A percentile compares a stretch with the other conserved stretches of the same genome.
Evolutionary conservation across 2,888 invertebrate species (phyloP).

Genomic region (Drosophila ochracea): DNA sequence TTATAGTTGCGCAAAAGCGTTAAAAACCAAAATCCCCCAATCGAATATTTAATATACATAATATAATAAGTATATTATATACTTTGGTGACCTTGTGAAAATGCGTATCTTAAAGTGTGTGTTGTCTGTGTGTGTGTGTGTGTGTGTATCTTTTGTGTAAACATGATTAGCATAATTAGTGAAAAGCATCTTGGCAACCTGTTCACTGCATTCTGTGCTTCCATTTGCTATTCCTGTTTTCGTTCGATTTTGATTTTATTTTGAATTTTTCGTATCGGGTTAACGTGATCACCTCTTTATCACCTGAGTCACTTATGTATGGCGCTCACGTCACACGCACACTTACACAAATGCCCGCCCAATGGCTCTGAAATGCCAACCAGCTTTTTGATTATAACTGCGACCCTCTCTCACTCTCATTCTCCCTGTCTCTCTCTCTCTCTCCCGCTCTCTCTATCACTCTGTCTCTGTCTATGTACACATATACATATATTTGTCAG

Average conservation of each 20-base stretch:
- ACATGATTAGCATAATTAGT: slow-evolving; percentile 58
- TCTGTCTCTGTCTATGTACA: neutral
- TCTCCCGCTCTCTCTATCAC: neutral
- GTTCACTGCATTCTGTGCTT: slow-evolving; percentile 33
- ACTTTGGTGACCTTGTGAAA: slow-evolving; percentile 52
- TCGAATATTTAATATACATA: slow-evolving; percentile 30
- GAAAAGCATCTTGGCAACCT: slow-evolving; percentile 38
- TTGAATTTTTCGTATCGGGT: slow-evolving; percentile 36
- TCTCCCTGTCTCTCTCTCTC: slow-evolving; percentile 18
- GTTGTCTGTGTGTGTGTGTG: slow-evolving; percentile 14
- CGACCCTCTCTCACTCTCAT: slow-evolving; percentile 21
- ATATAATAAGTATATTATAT: slow-evolving; percentile 17
- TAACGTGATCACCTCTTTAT: slow-evolving; percentile 72
- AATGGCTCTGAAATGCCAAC: slow-evolving; percentile 57
- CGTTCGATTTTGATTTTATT: slow-evolving; percentile 10
- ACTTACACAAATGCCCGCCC: slow-evolving; percentile 21
- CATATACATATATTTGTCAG: neutral
- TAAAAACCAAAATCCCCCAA: neutral
- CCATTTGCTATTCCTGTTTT: neutral
- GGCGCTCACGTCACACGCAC: slow-evolving; percentile 66
- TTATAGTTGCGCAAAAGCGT: slow-evolving; percentile 30
- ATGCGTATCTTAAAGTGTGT: slow-evolving; percentile 30
- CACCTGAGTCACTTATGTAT: slow-evolving; percentile 75
- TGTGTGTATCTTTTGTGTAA: slow-evolving; percentile 56
- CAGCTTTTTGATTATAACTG: slow-evolving; percentile 43